These are phyloP conservation scores for Morone saxatilis DNA, from an alignment of 2,113 vertebrate species.

Conservation along the genomic window DNA sequence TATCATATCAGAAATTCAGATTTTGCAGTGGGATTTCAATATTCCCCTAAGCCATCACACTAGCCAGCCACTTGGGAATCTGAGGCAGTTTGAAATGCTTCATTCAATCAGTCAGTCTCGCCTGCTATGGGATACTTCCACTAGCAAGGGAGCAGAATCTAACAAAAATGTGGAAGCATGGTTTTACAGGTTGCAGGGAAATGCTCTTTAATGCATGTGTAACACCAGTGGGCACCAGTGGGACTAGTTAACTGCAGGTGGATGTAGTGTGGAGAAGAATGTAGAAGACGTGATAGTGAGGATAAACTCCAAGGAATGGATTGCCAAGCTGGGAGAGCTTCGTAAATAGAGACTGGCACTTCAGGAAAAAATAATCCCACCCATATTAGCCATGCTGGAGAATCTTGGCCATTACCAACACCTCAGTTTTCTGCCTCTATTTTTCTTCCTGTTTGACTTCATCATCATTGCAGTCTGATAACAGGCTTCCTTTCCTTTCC, in stretches of 20 bases:
- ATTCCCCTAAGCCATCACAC: slow-evolving; percentile 28
- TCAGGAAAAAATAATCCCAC: neutral
- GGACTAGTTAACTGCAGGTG: neutral
- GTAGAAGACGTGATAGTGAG: neutral
- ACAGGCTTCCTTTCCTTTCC: neutral
- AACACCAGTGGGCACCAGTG: neutral
- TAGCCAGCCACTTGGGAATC: slow-evolving; percentile 1
- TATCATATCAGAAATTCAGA: slow-evolving; percentile 26
- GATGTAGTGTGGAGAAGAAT: neutral
- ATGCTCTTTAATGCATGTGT: neutral
- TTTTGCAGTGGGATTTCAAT: slow-evolving; percentile 12
- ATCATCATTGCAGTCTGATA: neutral
- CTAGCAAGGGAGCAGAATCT: neutral
- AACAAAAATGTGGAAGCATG: neutral
- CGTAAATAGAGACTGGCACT: neutral
- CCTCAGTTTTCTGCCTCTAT: neutral
- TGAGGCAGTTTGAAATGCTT: slow-evolving; percentile 4
- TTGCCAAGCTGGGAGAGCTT: neutral
- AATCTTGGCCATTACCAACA: neutral
- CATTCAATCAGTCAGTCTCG: neutral
- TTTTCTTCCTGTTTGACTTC: neutral
- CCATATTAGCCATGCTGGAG: neutral
- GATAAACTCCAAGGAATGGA: neutral
- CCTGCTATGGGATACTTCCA: neutral
- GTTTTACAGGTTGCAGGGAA: neutral